Conservation (phyloP, 2,888 invertebrate species). For the Drosophila putrida region DNA sequence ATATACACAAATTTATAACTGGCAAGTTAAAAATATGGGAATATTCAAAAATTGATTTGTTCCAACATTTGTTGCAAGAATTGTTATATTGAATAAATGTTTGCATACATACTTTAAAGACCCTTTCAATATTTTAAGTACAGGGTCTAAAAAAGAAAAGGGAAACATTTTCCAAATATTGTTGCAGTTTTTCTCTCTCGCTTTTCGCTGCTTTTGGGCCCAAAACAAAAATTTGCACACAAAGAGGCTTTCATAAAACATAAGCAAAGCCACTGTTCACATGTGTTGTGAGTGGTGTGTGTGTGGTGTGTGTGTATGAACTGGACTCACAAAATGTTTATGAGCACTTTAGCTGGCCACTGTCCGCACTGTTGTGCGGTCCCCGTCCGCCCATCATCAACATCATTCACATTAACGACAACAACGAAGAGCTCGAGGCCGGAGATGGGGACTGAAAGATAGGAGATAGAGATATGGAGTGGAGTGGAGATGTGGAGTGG, state of each 20-base stretch:
- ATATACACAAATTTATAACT: no score
- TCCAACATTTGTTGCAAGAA: no score
- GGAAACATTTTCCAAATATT: slow-evolving; percentile 50
- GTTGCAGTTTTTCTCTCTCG: slow-evolving; percentile 30
- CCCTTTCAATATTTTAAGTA: no score
- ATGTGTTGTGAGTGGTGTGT: not conserved
- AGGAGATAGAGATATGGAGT: not conserved
- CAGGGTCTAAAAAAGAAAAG: not conserved
- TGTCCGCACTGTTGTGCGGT: slow-evolving; percentile 60
- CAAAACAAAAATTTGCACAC: slow-evolving; percentile 59
- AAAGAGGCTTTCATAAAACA: slow-evolving; percentile 60
- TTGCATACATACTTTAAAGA: no score
- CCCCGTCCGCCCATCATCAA: slow-evolving; percentile 68
- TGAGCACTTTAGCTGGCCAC: slow-evolving; percentile 72
- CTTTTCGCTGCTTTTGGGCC: slow-evolving; percentile 36
- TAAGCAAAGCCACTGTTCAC: slow-evolving; percentile 36
- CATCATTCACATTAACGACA: slow-evolving; percentile 79
- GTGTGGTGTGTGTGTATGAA: slow-evolving; percentile 7
- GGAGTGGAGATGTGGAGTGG: slow-evolving; percentile 11
- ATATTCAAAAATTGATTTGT: no score
- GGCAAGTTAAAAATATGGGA: no score
- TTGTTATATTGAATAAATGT: no score
- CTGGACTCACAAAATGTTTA: slow-evolving; percentile 68
- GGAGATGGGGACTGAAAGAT: slow-evolving; percentile 1
- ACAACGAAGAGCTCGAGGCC: slow-evolving; percentile 8